These are phyloP conservation scores for Atractosteus spatula DNA, from an alignment of 2,113 vertebrate species.

Conservation along the genomic window DNA sequence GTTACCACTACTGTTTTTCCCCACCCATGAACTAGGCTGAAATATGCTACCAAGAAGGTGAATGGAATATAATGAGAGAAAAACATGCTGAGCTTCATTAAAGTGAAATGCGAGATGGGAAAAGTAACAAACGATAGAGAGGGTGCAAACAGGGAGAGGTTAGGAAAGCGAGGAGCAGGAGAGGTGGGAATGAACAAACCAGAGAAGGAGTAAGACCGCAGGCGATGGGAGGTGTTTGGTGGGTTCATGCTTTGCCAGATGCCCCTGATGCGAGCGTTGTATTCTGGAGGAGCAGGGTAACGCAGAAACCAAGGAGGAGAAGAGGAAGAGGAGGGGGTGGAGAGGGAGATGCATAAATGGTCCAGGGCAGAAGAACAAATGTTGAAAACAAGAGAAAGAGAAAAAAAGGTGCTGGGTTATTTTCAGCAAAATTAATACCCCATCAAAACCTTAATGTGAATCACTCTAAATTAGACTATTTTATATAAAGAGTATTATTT, in stretches of 20 bases:
- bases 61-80: not conserved
- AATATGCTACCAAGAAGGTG: too few species aligned
- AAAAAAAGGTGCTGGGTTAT: constrained; percentile 28
- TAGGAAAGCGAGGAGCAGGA: constrained; percentile 4
- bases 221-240: constrained; percentile 71
- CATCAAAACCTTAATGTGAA: too few species aligned
- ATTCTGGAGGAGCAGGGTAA: constrained; percentile 69
- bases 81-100: constrained; percentile 1
- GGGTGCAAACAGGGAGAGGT: constrained; percentile 7
- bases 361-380: constrained; percentile 43
- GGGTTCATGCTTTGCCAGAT: constrained; percentile 64
- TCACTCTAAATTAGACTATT: too few species aligned
- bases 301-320: constrained; percentile 39
- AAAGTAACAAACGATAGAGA: not conserved
- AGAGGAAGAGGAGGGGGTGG: constrained; percentile 37
- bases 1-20: too few species aligned
- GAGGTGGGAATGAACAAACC: constrained; percentile 74
- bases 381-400: constrained; percentile 47
- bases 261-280: constrained; percentile 82
- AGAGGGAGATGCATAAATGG: constrained; percentile 28
- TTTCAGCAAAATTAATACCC: not conserved
- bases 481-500: too few species aligned
- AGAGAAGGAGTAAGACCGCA: constrained; percentile 75
- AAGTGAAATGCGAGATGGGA: not conserved
- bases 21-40: too few species aligned